Evolutionary conservation across 2,888 invertebrate species (phyloP).

Genomic region (Drosophila neotestacea): DNA sequence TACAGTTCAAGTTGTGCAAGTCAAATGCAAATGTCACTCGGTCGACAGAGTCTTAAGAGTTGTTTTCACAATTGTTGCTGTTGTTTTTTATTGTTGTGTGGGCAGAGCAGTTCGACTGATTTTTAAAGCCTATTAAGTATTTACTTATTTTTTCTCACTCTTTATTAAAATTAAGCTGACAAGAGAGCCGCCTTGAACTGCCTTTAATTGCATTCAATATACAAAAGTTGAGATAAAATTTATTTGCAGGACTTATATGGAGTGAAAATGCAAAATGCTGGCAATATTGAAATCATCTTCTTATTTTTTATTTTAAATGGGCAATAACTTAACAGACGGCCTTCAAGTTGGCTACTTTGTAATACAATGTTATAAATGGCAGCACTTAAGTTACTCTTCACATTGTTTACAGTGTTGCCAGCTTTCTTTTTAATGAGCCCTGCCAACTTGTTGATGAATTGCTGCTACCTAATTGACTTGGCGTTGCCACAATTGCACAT

Average conservation of each 20-base stretch:
- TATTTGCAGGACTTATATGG: slow-evolving; percentile 53
- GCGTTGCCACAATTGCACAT: slow-evolving; percentile 6
- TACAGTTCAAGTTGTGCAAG: slow-evolving; percentile 36
- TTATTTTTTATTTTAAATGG: slow-evolving; percentile 10
- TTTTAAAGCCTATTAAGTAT: slow-evolving; percentile 66
- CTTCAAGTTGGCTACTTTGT: slow-evolving; percentile 12
- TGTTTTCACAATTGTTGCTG: slow-evolving; percentile 25
- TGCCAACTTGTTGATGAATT: neutral
- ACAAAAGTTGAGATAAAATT: slow-evolving; percentile 10
- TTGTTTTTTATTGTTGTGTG: slow-evolving; percentile 23
- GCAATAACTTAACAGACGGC: slow-evolving; percentile 10
- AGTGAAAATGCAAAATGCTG: slow-evolving; percentile 12
- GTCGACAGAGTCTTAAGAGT: slow-evolving; percentile 43
- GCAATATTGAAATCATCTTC: neutral
- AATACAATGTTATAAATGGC: slow-evolving; percentile 1
- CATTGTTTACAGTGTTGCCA: neutral
- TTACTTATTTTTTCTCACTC: slow-evolving; percentile 30
- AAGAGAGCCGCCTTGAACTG: slow-evolving; percentile 57
- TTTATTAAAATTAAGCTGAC: slow-evolving; percentile 56
- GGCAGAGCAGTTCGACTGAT: slow-evolving; percentile 41
- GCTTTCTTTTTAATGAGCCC: neutral
- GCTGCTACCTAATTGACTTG: neutral
- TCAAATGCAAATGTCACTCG: slow-evolving; percentile 60
- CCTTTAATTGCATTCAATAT: slow-evolving; percentile 56
- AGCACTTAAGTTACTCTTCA: neutral